These are phyloP conservation scores for Lumbricus terrestris DNA, from an alignment of 2,888 invertebrate species.

Conservation along the genomic window DNA sequence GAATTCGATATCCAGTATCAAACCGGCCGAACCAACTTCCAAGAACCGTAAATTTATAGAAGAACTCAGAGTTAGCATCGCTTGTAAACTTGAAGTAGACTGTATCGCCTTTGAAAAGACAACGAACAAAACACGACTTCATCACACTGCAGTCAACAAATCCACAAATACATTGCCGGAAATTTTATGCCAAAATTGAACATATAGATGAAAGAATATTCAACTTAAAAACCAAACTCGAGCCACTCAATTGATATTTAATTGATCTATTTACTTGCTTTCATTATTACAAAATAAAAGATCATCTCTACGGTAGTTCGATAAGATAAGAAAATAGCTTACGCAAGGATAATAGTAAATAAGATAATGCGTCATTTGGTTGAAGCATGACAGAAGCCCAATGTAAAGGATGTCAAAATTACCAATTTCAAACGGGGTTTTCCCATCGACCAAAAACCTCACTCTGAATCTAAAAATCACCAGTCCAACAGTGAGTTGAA, in stretches of 20 bases:
- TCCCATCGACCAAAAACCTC: neutral
- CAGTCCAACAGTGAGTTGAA: too few relatives aligned
- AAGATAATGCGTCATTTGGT: neutral
- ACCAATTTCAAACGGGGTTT: neutral
- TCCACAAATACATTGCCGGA: neutral
- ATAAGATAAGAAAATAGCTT: neutral
- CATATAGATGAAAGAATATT: neutral
- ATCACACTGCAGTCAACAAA: neutral
- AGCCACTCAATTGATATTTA: neutral
- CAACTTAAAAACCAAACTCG: neutral
- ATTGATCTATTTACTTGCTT: neutral
- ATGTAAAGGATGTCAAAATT: neutral
- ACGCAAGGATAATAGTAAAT: neutral
- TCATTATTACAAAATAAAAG: neutral
- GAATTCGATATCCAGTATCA: constrained; percentile 55
- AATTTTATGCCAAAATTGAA: neutral
- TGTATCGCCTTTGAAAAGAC: constrained; percentile 45
- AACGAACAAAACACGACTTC: neutral
- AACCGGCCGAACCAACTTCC: constrained; percentile 53
- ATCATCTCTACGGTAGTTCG: too few relatives aligned
- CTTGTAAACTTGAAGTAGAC: constrained; percentile 55
- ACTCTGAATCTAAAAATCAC: too few relatives aligned
- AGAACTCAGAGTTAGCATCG: constrained; percentile 57
- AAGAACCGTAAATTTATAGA: constrained; percentile 55
- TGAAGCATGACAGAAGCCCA: neutral